A percentile compares a stretch with the other conserved stretches of the same genome.
These are phyloP conservation scores for Marcusenius ussheri DNA, from an alignment of 2,113 vertebrate genomes.

Conservation along the genomic window DNA sequence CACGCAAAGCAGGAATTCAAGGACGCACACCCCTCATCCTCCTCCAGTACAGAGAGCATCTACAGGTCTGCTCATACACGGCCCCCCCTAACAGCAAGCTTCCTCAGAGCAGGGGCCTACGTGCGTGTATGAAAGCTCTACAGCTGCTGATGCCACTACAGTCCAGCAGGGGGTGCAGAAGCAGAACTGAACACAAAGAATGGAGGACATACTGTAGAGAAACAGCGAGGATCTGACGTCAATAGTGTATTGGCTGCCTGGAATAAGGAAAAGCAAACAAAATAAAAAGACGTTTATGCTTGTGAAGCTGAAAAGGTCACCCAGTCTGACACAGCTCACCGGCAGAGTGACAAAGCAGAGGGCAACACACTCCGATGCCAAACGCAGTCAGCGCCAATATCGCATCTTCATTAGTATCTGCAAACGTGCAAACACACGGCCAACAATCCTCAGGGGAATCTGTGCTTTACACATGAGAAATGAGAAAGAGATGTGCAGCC, in stretches of 20 bases:
- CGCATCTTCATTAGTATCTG: background rate
- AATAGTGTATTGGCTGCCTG: slow-evolving; percentile 43
- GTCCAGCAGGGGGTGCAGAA: slow-evolving; percentile 35
- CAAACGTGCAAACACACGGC: background rate
- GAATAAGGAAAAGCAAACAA: slow-evolving; percentile 17
- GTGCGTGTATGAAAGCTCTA: slow-evolving; percentile 13
- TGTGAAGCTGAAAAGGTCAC: background rate
- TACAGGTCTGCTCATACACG: background rate
- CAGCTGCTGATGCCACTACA: slow-evolving; percentile 28
- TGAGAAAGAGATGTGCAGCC: background rate
- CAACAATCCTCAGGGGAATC: background rate
- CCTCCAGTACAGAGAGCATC: background rate
- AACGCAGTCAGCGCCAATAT: background rate
- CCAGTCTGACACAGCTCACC: background rate
- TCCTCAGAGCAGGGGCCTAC: background rate
- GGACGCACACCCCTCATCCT: background rate
- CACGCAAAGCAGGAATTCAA: background rate
- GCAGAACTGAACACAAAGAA: slow-evolving; percentile 22
- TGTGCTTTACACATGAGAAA: background rate
- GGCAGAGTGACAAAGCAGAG: background rate
- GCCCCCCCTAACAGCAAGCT: background rate
- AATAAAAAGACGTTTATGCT: background rate
- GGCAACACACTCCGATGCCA: background rate
- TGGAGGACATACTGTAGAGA: slow-evolving; percentile 45
- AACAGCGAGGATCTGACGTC: slow-evolving; percentile 32